Conservation (phyloP, 2,888 invertebrate species). For the Neoscelio sp. region DNA sequence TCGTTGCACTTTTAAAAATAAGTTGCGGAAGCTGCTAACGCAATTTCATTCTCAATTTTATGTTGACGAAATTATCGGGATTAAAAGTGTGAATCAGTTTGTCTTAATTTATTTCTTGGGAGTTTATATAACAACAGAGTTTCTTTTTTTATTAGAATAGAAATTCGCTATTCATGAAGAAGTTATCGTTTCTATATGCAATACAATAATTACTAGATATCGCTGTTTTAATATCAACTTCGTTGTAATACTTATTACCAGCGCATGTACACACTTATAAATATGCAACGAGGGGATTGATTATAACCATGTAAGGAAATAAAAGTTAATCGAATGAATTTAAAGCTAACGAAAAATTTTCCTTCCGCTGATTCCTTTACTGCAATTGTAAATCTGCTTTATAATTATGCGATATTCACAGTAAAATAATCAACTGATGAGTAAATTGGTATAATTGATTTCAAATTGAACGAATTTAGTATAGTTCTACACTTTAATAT, state of each 20-base stretch:
- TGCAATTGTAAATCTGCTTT: constrained; percentile 40
- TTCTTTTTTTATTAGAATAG: neutral
- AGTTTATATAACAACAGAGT: neutral
- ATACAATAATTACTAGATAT: constrained; percentile 41
- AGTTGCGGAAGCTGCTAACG: neutral
- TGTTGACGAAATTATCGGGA: neutral
- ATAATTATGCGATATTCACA: constrained; percentile 21
- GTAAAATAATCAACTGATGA: constrained; percentile 26
- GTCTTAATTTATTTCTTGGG: neutral
- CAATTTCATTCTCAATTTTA: constrained; percentile 1
- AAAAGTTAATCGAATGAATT: constrained; percentile 58
- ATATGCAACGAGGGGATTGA: constrained; percentile 37
- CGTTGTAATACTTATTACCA: constrained; percentile 32
- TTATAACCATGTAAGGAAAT: constrained; percentile 40
- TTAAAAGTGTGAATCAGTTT: neutral
- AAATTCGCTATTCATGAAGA: constrained; percentile 12
- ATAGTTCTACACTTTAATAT: no score
- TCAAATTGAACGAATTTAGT: no score
- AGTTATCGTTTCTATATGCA: constrained; percentile 19
- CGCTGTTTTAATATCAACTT: constrained; percentile 33
- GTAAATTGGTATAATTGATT: no score
- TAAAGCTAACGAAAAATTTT: constrained; percentile 45
- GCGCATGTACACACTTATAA: constrained; percentile 32
- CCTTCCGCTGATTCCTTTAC: constrained; percentile 42
- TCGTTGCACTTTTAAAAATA: constrained; percentile 25